Evolutionary conservation across 2,113 vertebrate species (phyloP), one percentile per base, ranked within the genome.

Genomic region (Prolemur simus): DNA sequence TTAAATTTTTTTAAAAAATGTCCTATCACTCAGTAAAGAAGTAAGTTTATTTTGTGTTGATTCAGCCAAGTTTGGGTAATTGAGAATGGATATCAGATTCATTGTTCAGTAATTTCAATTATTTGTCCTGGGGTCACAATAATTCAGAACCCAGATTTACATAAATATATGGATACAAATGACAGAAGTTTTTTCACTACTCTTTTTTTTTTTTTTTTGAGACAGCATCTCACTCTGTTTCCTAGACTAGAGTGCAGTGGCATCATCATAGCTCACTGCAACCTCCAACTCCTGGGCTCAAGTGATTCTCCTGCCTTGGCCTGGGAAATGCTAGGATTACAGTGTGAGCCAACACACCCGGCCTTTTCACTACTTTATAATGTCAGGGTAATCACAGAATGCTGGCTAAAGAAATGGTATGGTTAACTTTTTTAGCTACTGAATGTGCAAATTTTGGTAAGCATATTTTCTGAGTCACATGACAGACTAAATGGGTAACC

Each of bases 31-130:
- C 56, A 93, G 64, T 86, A 86, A 92, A 82, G 77, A 87, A 91
- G 18, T 89, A 37, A 78, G 63, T 86, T 78, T 66, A 90, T 83
- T 76, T 34, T 84, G 27, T 82, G 47, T 68, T 80, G 27, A 74
- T 39, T 91, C 32, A 76, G 85, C 49, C 32, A 85, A 74, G 66
- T 71, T 96, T 78, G n/a, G 52, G 32, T 74, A 74, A 80, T 68
- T 63, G 52, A 21, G 34, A 91, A 80, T 63, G 13, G n/a, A 39
- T 56, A 71, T 13, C 21, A 81, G 45, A 94, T 76, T 94, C 64
- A 63, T 63, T 90, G 78, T 80, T 92, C 42, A 80, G n/a, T 64
- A 86, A 17, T 81, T 93, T 94, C 11, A 80, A 45, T 85, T 84
- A 34, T 34, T 84, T 86, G 37, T 68, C 64, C 78, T 69, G 21